A percentile compares a stretch with the other conserved stretches of the same genome.
Evolutionary conservation across 2,888 invertebrate genomes (phyloP).

Genomic region (Charanyca ferruginea): DNA sequence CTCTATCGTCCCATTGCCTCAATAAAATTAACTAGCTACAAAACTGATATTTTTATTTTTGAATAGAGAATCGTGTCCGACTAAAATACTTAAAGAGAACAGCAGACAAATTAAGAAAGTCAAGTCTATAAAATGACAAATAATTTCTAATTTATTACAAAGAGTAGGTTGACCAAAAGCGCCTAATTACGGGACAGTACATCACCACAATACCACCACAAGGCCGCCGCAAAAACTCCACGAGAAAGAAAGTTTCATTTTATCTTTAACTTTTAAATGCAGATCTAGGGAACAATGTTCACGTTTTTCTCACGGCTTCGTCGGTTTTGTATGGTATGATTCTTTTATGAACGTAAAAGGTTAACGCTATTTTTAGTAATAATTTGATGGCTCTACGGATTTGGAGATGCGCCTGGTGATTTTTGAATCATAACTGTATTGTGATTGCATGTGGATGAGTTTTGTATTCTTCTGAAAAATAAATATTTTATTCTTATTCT

Average conservation of each 20-base stretch:
- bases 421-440: slow-evolving; percentile 39
- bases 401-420: slow-evolving; percentile 34
- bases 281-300: slow-evolving; percentile 71
- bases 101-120: slow-evolving; percentile 26
- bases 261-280: slow-evolving; percentile 70
- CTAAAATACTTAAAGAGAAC: not conserved
- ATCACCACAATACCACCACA: slow-evolving; percentile 45
- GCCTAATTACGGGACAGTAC: slow-evolving; percentile 60
- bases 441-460: not conserved
- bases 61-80: slow-evolving; percentile 10
- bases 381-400: slow-evolving; percentile 54
- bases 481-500: too few relatives aligned
- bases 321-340: slow-evolving; percentile 55
- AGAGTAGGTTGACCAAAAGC: slow-evolving; percentile 43
- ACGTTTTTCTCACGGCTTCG: slow-evolving; percentile 77
- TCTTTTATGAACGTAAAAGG: slow-evolving; percentile 63
- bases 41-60: not conserved
- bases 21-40: not conserved
- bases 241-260: slow-evolving; percentile 73
- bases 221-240: slow-evolving; percentile 59
- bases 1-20: not conserved
- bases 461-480: not conserved
- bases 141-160: slow-evolving; percentile 24
- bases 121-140: slow-evolving; percentile 10
- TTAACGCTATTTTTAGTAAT: slow-evolving; percentile 58